Evolutionary conservation across 2,797 vertebrate species (phyloP), one percentile per base, ranked within the genome.

Genomic region (Podarcis siculus): DNA sequence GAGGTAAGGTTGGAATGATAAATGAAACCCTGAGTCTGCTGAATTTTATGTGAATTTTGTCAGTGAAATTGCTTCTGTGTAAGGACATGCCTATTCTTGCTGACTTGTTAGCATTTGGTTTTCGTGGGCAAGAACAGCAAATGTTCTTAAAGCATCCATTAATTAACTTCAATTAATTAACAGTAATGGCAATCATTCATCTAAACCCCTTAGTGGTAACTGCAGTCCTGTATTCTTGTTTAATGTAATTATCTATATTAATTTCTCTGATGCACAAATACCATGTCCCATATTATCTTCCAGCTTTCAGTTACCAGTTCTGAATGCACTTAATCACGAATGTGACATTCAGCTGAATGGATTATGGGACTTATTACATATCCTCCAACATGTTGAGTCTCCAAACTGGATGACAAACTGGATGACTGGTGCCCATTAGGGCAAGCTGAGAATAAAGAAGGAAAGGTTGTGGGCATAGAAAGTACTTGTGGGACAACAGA

Each of bases 51-150:
- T 13, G 66, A 86, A 37, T 55, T n/a, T 80, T 71, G 85, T 71
- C 32, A 55, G 5, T 79, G 66, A 23, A 19, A 17, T 69, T 35
- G 69, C 37, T 21, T 75, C 35, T n/a, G 17, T 55, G 42, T 30
- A 69, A n/a, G 23, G 30, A 15, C 49, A 79, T 49, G 30, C 89
- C 39, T 42, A 80, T 72, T 90, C 91, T 45, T 85, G 32, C 58
- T 92, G 92, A 81, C 66, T 92, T 87, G 85, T 90, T 82, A n/a
- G 71, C 83, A 93, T 89, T 87, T 92, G 55, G 42, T 83, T n/a
- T 88, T 86, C 86, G 77, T 82, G 91, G 82, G 1, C 67, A 42
- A 71, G 27, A 45, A 91, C 92, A 17, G 89, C 78, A 91, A 90
- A 90, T 39, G 73, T 32, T 42, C 71, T 37, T 85, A 83, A 85